Conservation (phyloP, 2,888 invertebrate species). For the Acrocyrtus sp. region DNA sequence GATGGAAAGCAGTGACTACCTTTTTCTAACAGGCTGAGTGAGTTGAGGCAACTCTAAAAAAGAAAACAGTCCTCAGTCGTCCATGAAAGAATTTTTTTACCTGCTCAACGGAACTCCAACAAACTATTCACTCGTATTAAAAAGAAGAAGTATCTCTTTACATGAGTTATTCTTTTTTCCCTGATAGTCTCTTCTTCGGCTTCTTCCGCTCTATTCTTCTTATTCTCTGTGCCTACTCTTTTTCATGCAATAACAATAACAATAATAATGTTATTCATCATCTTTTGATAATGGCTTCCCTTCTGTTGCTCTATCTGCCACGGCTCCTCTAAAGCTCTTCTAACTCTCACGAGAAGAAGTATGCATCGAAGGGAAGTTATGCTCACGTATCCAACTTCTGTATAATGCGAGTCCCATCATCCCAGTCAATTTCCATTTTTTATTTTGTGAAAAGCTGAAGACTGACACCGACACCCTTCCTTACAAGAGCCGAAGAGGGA, state of each 20-base stretch:
- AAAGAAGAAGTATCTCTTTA: background rate
- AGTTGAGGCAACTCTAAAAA: background rate
- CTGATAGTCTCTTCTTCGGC: too few species aligned
- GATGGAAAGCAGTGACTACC: background rate
- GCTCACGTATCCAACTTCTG: background rate
- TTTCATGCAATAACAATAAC: constrained; percentile 35
- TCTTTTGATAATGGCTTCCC: background rate
- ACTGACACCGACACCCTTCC: constrained; percentile 15
- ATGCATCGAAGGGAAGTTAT: background rate
- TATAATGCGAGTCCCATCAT: too few species aligned
- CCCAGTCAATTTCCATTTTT: constrained; percentile 32
- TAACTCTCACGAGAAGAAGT: background rate
- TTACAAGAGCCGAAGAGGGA: background rate
- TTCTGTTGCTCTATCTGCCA: background rate
- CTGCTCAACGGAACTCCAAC: too few species aligned
- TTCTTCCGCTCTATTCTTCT: too few species aligned
- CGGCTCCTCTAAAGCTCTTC: too few species aligned
- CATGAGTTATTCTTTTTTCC: too few species aligned
- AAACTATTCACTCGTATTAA: background rate
- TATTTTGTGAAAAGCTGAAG: constrained; percentile 3
- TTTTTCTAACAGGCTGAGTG: background rate
- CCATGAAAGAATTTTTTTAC: background rate
- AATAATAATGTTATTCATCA: constrained; percentile 41
- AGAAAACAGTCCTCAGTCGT: background rate
- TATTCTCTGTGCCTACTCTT: background rate